A percentile compares a stretch with the other conserved stretches of the same genome.
phyloP scores from a whole-genome alignment of 2,888 invertebrate species.

The Drosophila mercatorum region DNA sequence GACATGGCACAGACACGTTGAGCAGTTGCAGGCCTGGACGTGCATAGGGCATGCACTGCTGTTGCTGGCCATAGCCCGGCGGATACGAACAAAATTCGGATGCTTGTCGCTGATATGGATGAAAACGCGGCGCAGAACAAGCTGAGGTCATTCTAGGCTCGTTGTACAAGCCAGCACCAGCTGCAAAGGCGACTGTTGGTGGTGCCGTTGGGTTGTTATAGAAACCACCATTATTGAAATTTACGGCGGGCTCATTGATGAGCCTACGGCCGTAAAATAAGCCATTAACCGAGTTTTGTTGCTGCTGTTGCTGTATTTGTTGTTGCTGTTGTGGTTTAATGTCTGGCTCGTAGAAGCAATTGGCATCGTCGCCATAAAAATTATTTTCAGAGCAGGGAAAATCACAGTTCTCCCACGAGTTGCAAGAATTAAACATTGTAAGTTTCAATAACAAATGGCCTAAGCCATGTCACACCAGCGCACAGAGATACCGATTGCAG shows the following conservation, averaged over 20 bases:
- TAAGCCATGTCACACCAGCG: conserved; percentile 41
- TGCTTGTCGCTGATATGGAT: conserved; percentile 62
- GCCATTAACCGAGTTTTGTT: conserved; percentile 29
- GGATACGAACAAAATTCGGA: conserved; percentile 29
- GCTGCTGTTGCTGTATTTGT: conserved; percentile 3
- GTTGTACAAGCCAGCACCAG: conserved; percentile 19
- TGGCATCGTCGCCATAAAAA: conserved; percentile 63
- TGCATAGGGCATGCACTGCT: conserved; percentile 25
- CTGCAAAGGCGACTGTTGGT: not conserved
- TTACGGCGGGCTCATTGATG: conserved; percentile 65
- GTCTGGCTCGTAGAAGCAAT: conserved; percentile 49
- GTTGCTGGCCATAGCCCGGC: conserved; percentile 15
- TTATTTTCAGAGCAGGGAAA: conserved; percentile 64
- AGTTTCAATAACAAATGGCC: conserved; percentile 13
- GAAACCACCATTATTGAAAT: conserved; percentile 62
- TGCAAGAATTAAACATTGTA: conserved; percentile 58
- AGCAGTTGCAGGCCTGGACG: conserved; percentile 28
- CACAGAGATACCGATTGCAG: conserved; percentile 15
- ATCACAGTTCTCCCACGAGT: conserved; percentile 66
- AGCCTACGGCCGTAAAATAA: conserved; percentile 43
- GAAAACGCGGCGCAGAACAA: conserved; percentile 45
- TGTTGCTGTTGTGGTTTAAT: conserved; percentile 36
- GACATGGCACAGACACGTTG: conserved; percentile 85
- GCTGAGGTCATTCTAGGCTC: conserved; percentile 14
- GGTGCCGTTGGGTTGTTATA: conserved; percentile 25